Conservation (phyloP, 2,113 vertebrate genomes). For the Enhydra lutris region DNA sequence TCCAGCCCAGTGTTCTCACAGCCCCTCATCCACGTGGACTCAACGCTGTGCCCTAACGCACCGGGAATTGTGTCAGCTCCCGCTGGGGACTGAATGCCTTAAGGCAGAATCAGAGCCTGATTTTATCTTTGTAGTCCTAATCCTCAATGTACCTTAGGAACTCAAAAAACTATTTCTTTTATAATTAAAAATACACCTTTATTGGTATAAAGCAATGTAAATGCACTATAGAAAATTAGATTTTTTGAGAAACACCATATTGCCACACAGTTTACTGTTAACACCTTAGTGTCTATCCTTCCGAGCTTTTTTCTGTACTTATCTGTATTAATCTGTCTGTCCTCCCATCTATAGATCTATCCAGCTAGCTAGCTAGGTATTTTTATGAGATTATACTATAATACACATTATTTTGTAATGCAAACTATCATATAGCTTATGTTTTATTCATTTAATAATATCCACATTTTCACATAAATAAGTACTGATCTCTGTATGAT, state of each 20-base stretch:
- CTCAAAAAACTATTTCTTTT: background rate
- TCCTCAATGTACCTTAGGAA: background rate
- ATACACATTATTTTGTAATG: background rate
- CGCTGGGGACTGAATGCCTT: background rate
- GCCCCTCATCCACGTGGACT: accelerated
- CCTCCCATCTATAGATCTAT: background rate
- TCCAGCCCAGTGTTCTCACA: accelerated
- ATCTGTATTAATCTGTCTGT: background rate
- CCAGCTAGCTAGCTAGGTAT: background rate
- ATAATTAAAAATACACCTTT: background rate
- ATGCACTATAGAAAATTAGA: background rate
- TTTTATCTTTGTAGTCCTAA: background rate
- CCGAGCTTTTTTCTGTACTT: background rate
- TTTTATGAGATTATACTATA: background rate
- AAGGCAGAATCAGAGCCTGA: background rate
- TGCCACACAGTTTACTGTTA: background rate
- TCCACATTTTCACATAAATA: background rate
- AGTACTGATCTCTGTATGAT: background rate
- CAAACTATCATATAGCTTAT: background rate
- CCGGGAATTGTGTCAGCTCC: background rate
- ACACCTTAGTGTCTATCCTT: background rate
- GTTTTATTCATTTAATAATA: background rate
- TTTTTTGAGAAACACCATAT: background rate
- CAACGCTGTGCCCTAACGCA: accelerated
- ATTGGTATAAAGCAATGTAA: background rate